phyloP scores from a whole-genome alignment of 2,888 invertebrate species.

The Parasteatoda lunata region DNA sequence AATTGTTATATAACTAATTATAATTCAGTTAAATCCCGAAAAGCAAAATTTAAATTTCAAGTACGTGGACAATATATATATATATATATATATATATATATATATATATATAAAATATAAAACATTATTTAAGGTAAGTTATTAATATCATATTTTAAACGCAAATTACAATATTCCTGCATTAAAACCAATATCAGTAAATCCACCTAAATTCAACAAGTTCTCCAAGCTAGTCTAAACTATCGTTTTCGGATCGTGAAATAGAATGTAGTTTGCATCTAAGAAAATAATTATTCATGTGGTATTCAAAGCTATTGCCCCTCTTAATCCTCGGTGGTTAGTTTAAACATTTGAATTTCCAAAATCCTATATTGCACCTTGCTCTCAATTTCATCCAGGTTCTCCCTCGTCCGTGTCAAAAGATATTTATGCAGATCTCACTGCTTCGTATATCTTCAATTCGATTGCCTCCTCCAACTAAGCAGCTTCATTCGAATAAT shows the following conservation, averaged over 20 bases:
- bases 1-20: too few species aligned
- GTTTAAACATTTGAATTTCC: slow-evolving; percentile 41
- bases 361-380: not conserved
- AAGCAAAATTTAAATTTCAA: too few species aligned
- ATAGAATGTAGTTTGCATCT: not conserved
- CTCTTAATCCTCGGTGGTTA: slow-evolving; percentile 6
- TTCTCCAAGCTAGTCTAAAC: not conserved
- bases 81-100: too few species aligned
- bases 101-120: too few species aligned
- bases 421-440: slow-evolving; percentile 27
- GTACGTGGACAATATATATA: too few species aligned
- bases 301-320: slow-evolving; percentile 6
- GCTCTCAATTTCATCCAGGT: slow-evolving; percentile 15
- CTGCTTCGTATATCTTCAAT: slow-evolving; percentile 10
- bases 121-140: too few species aligned
- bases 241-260: slow-evolving; percentile 13
- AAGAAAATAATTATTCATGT: not conserved
- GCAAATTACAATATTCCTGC: too few species aligned
- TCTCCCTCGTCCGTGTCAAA: not conserved
- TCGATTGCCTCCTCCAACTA: slow-evolving; percentile 13
- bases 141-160: too few species aligned
- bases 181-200: too few species aligned
- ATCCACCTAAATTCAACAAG: too few species aligned
- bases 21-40: too few species aligned
- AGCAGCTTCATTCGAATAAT: slow-evolving; percentile 20